Evolutionary conservation across 2,797 vertebrate genomes (phyloP), one percentile per base, ranked within the genome.

Genomic region (Pseudochirops corinnae): DNA sequence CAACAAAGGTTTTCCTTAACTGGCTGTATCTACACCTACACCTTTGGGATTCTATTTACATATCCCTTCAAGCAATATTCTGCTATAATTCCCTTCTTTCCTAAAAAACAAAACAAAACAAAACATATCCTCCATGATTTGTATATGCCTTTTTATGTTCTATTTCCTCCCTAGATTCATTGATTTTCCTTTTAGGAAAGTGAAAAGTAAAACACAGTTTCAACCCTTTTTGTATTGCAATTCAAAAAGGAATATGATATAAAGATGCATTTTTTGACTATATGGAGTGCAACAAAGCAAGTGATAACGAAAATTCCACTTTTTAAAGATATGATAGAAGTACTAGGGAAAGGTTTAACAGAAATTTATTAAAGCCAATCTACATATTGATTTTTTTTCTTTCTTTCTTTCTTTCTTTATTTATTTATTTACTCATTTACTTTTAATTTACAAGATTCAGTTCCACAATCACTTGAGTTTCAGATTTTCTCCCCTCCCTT

Each of bases 201-300:
- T 82, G 56, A 93, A 90, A 52, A 31, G 50, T 92, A 57, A 91
- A 95, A 97, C 74, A 67, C 16, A 53, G 7, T 92, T 97, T 95
- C 67, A 92, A 46, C 1, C 52, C 55, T 91, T 92, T 93, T 18
- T 50, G n/a, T 31, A 62, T 87, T 46, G 91, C 26, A 82, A 46
- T 46, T 39, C 18, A 24, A 82, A 82, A 82, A 82, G 6, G n/a
- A 46, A 46, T 18, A 46, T 46, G n/a, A 53, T 31, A 55, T 28
- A 10, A 82, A 82, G 67, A 24, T 39, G 24, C 11, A 56, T 39
- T 39, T 28, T 94, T 67, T 56, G 52, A 39, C 87, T 31, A 60
- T 82, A 90, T 91, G 90, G 91, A 1, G 90, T 7, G 1, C 50
- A 58, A n/a, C 18, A 55, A 90, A 93, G 92, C 87, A 56, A 90